Percentiles rank a stretch among this genome's conserved stretches.
Conservation (phyloP, 2,113 vertebrate species). For the Anas platyrhynchos region DNA sequence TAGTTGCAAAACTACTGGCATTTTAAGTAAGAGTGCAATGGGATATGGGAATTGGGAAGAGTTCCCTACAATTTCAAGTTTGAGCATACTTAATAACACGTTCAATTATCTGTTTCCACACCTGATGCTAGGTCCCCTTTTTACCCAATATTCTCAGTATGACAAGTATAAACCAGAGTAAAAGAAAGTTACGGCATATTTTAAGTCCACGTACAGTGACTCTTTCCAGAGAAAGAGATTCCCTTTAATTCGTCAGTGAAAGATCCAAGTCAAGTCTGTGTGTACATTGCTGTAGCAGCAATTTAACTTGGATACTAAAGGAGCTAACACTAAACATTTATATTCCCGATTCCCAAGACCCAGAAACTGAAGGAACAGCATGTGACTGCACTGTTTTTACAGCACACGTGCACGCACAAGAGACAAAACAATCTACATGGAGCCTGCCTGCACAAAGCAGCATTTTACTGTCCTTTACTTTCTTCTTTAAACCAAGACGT, state of each 20-base stretch:
- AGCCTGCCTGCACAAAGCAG: not conserved
- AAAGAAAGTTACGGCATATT: slow-evolving; percentile 2
- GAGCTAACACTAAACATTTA: not conserved
- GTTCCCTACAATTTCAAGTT: not conserved
- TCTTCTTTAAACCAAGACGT: not conserved
- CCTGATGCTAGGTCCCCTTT: not conserved
- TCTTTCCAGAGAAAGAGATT: not conserved
- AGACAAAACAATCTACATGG: not conserved
- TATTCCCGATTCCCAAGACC: not conserved
- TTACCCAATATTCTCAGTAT: not conserved
- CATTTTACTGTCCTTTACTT: not conserved
- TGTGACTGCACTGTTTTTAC: not conserved
- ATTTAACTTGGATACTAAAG: not conserved
- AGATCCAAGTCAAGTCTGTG: not conserved
- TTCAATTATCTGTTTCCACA: not conserved
- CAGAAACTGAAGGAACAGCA: not conserved
- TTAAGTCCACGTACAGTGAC: not conserved
- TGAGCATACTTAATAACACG: not conserved
- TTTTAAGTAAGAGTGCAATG: not conserved
- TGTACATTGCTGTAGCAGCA: not conserved
- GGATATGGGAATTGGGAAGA: not conserved
- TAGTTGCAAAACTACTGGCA: not conserved
- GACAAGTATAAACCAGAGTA: not conserved
- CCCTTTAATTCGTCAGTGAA: not conserved
- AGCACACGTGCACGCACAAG: not conserved